These are phyloP conservation scores for Megaceryle torquata DNA, from an alignment of 2,113 vertebrate species.

Conservation along the genomic window DNA sequence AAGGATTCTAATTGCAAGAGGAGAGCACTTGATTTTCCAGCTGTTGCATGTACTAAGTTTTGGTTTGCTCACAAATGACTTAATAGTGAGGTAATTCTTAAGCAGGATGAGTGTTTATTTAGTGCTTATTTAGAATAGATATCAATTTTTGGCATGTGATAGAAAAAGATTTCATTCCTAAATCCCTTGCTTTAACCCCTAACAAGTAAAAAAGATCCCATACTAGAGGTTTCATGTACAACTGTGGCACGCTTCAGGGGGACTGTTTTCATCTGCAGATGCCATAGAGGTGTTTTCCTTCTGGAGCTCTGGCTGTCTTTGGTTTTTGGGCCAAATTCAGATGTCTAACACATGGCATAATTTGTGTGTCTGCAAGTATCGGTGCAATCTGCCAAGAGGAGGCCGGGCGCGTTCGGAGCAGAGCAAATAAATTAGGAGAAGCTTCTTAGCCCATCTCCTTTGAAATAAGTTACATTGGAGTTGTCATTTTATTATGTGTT, in stretches of 20 bases:
- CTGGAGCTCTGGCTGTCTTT: not conserved
- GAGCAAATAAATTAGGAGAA: not conserved
- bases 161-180: not conserved
- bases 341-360: not conserved
- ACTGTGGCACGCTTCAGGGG: not conserved
- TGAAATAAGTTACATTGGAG: not conserved
- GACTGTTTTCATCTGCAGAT: not conserved
- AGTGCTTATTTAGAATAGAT: not conserved
- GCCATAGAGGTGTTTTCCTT: not conserved
- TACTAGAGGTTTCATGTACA: fast-evolving
- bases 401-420: not conserved
- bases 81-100: not conserved
- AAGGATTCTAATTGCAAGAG: not conserved
- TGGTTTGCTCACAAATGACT: not conserved
- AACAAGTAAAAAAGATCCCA: not conserved
- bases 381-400: not conserved
- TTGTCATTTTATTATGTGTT: not conserved
- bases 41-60: not conserved
- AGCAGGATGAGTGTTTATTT: not conserved
- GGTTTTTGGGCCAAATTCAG: not conserved
- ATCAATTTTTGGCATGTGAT: not conserved
- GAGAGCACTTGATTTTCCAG: not conserved
- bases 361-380: not conserved
- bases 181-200: not conserved
- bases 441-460: not conserved